Evolutionary conservation across 2,888 invertebrate species (phyloP).

Genomic region (Heliconius cydno): DNA sequence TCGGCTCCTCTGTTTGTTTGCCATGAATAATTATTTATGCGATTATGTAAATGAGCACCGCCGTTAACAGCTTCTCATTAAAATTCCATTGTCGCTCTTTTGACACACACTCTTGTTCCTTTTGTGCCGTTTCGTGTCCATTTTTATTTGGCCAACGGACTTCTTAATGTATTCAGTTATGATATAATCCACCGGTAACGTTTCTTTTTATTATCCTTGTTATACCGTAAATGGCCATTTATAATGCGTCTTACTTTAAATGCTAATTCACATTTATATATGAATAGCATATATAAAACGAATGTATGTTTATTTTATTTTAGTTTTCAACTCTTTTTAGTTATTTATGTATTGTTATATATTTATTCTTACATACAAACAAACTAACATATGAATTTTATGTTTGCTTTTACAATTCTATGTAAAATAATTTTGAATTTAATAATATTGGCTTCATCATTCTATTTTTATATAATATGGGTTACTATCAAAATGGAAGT

Average conservation of each 20-base stretch:
- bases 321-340: background rate
- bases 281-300: conserved; percentile 20
- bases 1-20: conserved; percentile 63
- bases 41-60: conserved; percentile 75
- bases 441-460: background rate
- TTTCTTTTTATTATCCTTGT: conserved; percentile 41
- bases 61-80: conserved; percentile 76
- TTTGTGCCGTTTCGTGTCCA: conserved; percentile 65
- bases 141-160: conserved; percentile 57
- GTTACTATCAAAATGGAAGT: background rate
- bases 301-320: conserved; percentile 5
- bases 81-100: conserved; percentile 75
- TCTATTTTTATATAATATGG: background rate
- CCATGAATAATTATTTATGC: conserved; percentile 76
- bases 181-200: conserved; percentile 45
- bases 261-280: conserved; percentile 34
- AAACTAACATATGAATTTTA: too few species aligned
- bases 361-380: background rate
- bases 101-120: conserved; percentile 63
- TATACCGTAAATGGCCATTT: conserved; percentile 18
- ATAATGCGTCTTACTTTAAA: conserved; percentile 28
- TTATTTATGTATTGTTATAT: conserved; percentile 4
- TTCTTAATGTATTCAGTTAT: conserved; percentile 50
- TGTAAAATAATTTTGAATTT: background rate
- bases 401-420: background rate